phyloP scores from a whole-genome alignment of 2,888 invertebrate species.

The Meta bourneti region DNA sequence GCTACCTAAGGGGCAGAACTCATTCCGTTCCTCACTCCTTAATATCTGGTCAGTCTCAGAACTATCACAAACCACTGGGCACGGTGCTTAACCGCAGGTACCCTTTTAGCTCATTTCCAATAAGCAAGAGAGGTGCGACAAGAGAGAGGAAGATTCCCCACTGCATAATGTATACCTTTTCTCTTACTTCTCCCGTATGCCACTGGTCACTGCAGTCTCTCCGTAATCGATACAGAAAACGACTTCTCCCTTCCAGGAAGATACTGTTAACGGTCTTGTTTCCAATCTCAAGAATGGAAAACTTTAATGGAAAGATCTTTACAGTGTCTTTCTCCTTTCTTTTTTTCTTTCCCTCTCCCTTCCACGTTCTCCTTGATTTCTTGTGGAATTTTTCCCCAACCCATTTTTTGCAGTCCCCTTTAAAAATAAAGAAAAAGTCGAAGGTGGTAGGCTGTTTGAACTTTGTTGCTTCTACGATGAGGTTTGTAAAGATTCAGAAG shows the following conservation, averaged over 20 bases:
- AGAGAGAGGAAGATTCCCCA: conserved; percentile 10
- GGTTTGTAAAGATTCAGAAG: conserved; percentile 57
- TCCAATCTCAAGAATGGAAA: conserved; percentile 71
- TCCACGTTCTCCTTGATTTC: conserved; percentile 51
- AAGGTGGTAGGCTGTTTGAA: conserved; percentile 63
- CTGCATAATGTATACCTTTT: conserved; percentile 51
- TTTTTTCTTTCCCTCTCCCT: background rate
- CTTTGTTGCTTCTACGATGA: conserved; percentile 55
- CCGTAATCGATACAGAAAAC: conserved; percentile 48
- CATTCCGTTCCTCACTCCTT: too few relatives aligned
- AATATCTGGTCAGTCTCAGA: too few relatives aligned
- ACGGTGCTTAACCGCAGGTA: background rate
- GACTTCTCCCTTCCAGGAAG: conserved; percentile 51
- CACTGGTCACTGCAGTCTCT: conserved; percentile 53
- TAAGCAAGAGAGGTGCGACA: conserved; percentile 1
- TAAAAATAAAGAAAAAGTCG: conserved; percentile 21
- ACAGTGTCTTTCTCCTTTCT: conserved; percentile 36
- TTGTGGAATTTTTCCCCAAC: conserved; percentile 38
- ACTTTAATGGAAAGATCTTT: conserved; percentile 74
- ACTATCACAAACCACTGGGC: background rate
- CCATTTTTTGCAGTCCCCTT: conserved; percentile 13
- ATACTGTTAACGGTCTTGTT: conserved; percentile 73
- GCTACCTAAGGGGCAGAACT: too few relatives aligned
- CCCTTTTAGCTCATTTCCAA: conserved; percentile 1
- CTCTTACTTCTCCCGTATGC: conserved; percentile 33